Evolutionary conservation across 2,888 invertebrate genomes (phyloP).

Genomic region (Melanargia galathea): DNA sequence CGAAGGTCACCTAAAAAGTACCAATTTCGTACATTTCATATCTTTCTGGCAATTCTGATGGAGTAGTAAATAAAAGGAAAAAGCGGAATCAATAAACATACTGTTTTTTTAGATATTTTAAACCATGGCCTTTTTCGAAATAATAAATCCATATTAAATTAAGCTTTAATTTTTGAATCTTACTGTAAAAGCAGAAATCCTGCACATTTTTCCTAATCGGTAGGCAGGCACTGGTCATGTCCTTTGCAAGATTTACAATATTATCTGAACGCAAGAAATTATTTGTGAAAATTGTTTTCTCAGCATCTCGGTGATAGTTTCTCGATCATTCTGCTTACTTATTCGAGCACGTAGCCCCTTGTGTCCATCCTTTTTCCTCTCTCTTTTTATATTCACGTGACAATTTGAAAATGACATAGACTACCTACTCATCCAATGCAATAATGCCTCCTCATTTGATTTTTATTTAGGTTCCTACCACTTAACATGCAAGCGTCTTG

Average conservation of each 20-base stretch:
- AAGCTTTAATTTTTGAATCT: no score
- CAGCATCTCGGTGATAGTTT: neutral
- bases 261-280: slow-evolving; percentile 3
- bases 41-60: no score
- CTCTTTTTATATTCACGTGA: neutral
- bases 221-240: no score
- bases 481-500: neutral
- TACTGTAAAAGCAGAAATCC: no score
- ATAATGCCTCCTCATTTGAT: neutral
- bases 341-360: slow-evolving; percentile 4
- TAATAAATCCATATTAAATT: no score
- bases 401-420: neutral
- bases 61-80: no score
- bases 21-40: no score
- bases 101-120: no score
- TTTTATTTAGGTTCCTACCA: neutral
- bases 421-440: neutral
- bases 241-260: neutral
- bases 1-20: no score
- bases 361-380: slow-evolving; percentile 6
- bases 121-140: no score
- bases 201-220: no score
- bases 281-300: slow-evolving; percentile 10
- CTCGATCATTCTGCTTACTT: neutral
- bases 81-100: no score